These are phyloP conservation scores for Zosterops borbonicus DNA, from an alignment of 2,113 vertebrate genomes.

Conservation along the genomic window DNA sequence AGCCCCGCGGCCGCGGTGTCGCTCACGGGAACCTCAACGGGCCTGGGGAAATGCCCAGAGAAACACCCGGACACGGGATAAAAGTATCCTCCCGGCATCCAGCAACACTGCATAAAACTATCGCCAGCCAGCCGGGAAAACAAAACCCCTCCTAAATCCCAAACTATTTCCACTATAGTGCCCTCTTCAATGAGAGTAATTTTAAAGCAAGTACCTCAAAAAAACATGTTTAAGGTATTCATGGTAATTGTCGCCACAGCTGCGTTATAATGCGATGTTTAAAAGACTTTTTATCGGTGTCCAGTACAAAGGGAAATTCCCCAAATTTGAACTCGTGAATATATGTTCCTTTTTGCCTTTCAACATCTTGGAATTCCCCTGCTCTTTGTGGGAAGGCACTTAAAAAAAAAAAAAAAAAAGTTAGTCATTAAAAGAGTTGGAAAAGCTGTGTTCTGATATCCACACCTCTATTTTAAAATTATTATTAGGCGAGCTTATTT, in stretches of 20 bases:
- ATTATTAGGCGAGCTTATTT: neutral
- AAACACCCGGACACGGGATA: fast-evolving
- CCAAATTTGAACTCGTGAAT: neutral
- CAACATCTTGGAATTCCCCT: neutral
- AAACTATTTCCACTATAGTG: fast-evolving
- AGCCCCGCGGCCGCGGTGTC: fast-evolving
- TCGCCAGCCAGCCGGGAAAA: neutral
- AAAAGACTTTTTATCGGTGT: neutral
- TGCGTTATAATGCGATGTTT: neutral
- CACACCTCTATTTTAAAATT: neutral
- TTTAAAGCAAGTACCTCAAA: neutral
- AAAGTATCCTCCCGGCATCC: no score
- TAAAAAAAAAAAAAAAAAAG: neutral
- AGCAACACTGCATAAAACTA: fast-evolving
- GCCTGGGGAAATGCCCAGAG: fast-evolving
- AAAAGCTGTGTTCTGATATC: neutral
- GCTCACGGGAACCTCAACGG: fast-evolving
- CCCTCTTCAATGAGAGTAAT: fast-evolving
- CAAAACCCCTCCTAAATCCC: no score
- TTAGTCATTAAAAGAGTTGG: neutral
- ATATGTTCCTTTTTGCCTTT: neutral
- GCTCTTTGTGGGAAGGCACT: neutral
- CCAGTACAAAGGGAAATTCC: neutral
- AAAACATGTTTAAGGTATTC: neutral
- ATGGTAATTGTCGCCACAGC: neutral